Evolutionary conservation across 2,888 invertebrate species (phyloP).

Genomic region (Caenorhabditis drosophilae): DNA sequence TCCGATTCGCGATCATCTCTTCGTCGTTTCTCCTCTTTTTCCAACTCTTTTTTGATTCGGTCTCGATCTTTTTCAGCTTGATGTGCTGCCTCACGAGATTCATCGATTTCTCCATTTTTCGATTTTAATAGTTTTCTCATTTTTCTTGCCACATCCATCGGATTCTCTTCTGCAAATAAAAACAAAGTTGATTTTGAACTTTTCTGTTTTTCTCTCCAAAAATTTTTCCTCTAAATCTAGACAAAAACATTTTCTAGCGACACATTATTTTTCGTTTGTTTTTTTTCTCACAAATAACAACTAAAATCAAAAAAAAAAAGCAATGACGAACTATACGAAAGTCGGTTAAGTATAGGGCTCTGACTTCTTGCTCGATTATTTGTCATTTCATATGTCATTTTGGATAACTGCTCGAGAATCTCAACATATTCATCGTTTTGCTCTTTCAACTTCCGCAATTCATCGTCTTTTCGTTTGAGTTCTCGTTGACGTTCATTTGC

Average conservation of each 20-base stretch:
- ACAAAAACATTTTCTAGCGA: not conserved
- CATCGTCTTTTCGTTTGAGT: conserved; percentile 29
- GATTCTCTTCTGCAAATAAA: conserved; percentile 20
- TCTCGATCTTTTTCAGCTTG: conserved; percentile 36
- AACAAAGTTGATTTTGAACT: not conserved
- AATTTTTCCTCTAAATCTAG: not conserved
- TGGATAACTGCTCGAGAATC: conserved; percentile 30
- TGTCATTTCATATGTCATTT: conserved; percentile 34
- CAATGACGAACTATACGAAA: conserved; percentile 19
- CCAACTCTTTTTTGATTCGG: conserved; percentile 38
- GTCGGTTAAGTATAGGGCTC: conserved; percentile 20
- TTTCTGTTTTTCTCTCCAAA: not conserved
- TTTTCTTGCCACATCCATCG: conserved; percentile 35
- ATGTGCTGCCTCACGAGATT: conserved; percentile 23
- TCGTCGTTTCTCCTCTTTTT: conserved; percentile 24
- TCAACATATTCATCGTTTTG: conserved; percentile 37
- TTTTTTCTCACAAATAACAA: not conserved
- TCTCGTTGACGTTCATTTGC: conserved; percentile 26
- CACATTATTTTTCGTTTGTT: not conserved
- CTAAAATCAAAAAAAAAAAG: conserved; percentile 2
- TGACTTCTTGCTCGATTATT: conserved; percentile 30
- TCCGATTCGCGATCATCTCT: conserved; percentile 35
- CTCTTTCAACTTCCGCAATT: conserved; percentile 35
- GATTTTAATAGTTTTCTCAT: conserved; percentile 20
- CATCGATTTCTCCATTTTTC: conserved; percentile 37